These are phyloP conservation scores for Bombus vancouverensis DNA, from an alignment of 1,140 invertebrate genomes.

Conservation along the genomic window DNA sequence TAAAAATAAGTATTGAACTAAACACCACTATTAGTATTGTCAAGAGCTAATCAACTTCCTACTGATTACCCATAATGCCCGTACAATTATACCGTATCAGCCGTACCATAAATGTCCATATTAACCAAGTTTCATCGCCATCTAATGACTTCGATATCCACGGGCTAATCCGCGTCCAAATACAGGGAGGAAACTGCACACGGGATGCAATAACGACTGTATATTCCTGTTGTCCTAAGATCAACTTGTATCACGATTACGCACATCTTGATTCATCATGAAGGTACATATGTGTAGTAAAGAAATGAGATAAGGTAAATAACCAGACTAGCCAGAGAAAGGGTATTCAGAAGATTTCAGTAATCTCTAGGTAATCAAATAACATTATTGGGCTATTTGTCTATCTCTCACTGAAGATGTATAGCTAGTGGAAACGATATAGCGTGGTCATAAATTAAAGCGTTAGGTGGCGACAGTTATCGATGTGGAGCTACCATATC, in stretches of 20 bases:
- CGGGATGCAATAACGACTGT: not conserved
- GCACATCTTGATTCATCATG: not conserved
- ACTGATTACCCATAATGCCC: not conserved
- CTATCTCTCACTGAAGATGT: not conserved
- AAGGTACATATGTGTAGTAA: too few species aligned
- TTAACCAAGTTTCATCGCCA: not conserved
- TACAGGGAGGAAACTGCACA: not conserved
- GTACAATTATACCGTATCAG: not conserved
- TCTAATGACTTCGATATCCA: conserved; percentile 26
- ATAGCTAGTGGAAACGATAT: not conserved
- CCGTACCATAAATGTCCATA: not conserved
- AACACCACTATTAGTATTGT: not conserved
- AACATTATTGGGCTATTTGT: not conserved
- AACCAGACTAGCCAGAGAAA: not conserved
- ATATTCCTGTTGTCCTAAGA: not conserved
- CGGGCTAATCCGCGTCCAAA: not conserved
- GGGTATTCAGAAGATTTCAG: not conserved
- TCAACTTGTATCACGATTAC: not conserved
- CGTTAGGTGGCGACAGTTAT: not conserved
- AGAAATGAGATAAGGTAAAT: not conserved
- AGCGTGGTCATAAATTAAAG: not conserved
- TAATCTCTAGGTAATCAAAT: not conserved
- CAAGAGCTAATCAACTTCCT: too few species aligned
- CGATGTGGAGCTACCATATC: not conserved
- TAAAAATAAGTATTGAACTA: not conserved